These are phyloP conservation scores for Condylostylus longicornis DNA, from an alignment of 1,140 invertebrate genomes.

Conservation along the genomic window DNA sequence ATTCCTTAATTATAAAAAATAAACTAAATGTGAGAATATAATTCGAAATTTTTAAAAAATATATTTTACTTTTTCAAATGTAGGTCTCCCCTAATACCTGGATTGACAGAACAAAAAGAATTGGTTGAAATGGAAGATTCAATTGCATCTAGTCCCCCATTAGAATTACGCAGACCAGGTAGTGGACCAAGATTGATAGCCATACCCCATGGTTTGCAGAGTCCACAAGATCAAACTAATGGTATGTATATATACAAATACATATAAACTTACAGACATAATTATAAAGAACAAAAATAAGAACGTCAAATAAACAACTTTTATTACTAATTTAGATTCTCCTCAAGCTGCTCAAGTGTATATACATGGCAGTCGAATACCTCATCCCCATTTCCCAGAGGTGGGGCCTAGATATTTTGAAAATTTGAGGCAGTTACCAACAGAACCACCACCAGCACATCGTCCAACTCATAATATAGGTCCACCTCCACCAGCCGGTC, in stretches of 20 bases:
- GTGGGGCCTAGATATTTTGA: conserved; percentile 36
- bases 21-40: no score
- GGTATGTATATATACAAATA: conserved; percentile 32
- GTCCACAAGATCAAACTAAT: conserved; percentile 58
- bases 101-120: conserved; percentile 4
- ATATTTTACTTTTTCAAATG: background rate
- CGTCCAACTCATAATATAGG: conserved; percentile 34
- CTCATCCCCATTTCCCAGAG: conserved; percentile 30
- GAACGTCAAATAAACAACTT: background rate
- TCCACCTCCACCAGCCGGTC: conserved; percentile 24
- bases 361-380: conserved; percentile 35
- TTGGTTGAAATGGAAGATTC: conserved; percentile 30
- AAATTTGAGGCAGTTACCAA: conserved; percentile 13
- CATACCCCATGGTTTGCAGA: conserved; percentile 42
- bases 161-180: conserved; percentile 50
- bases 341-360: conserved; percentile 57
- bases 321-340: conserved; percentile 35
- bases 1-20: no score
- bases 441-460: conserved; percentile 50
- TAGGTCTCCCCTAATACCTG: conserved; percentile 3
- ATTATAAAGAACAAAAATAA: no score
- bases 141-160: conserved; percentile 47
- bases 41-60: background rate
- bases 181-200: conserved; percentile 26
- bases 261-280: background rate